phyloP scores from a whole-genome alignment of 2,888 invertebrate genomes.

The Heliconius aoede region DNA sequence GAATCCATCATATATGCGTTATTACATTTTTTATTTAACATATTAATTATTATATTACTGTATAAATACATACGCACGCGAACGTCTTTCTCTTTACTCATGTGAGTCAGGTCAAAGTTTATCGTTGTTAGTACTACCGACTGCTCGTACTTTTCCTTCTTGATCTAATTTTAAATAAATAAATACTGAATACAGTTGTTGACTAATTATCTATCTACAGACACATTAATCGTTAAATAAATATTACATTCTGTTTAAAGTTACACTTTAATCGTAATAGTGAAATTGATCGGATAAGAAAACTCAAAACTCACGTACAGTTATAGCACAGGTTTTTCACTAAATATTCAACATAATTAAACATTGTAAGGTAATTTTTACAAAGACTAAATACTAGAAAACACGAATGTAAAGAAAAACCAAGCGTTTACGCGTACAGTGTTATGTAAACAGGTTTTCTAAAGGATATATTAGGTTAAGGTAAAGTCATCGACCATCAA shows the following conservation, averaged over 20 bases:
- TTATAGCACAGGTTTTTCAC: not conserved
- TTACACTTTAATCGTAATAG: conserved; percentile 18
- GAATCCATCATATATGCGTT: no score
- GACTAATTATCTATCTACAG: not conserved
- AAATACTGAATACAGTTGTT: conserved; percentile 56
- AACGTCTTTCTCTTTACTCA: conserved; percentile 40
- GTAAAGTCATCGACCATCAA: conserved; percentile 41
- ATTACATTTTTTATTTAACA: not conserved
- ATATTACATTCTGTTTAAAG: not conserved
- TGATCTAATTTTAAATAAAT: conserved; percentile 70
- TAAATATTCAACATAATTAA: not conserved
- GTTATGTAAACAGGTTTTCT: conserved; percentile 39
- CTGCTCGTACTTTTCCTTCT: conserved; percentile 73
- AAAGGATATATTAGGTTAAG: conserved; percentile 38
- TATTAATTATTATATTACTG: not conserved
- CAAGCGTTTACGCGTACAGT: conserved; percentile 23
- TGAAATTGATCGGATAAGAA: conserved; percentile 27
- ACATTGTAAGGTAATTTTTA: not conserved
- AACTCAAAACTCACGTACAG: not conserved
- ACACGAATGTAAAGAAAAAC: conserved; percentile 23
- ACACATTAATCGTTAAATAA: not conserved
- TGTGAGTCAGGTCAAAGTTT: conserved; percentile 63
- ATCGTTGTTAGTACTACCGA: conserved; percentile 57
- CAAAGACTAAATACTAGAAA: not conserved
- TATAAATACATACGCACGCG: not conserved